Base-by-base conservation (phyloP, 2,113 vertebrate genomes). In the Triplophysa siluroides region DNA sequence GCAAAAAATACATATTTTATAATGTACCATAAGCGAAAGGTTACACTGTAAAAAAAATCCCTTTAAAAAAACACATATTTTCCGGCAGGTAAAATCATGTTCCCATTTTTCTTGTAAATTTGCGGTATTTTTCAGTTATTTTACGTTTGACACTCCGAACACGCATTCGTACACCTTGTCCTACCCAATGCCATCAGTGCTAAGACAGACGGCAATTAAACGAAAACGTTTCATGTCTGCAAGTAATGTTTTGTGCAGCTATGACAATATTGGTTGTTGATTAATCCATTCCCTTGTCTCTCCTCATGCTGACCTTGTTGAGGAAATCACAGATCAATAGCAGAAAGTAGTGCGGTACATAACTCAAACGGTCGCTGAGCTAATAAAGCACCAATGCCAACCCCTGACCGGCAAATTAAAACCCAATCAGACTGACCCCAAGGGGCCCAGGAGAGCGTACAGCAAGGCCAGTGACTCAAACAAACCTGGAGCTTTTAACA, bases 341-440 rank as follows among this genome's bases (percentile, higher is more conserved):
- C 76, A 38, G 24, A 24, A 56, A 78, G 65, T 26, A 74, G 54
- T 5, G 41, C 61, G 45, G 68, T 64, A 72, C 76, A 71, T 79
- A 81, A 70, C 62, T 69, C 75, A 83, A 80, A 73, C 63, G 38
- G 19, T 64, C 29, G 23, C 64, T 23, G 60, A 71, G 64, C 65
- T 73, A 81, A 81, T 80, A 80, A 58, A 72, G 33, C 67, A 79
- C 41, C 56, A 67, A 56, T 63, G 38, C 70, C 43, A 52, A 80
- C 61, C 81, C 68, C 86, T 90, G 87, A 89, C 88, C 86, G 87
- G 87, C 89, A 91, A 92, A 93, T 93, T 92, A 92, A 90, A 92
- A 88, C 84, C 78, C 86, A 84, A 89, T 89, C 88, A 88, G 79
- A 84, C 54, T 13, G 83, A 58, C 80, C 83, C 81, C 84, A 82